A percentile compares a stretch with the other conserved stretches of the same genome.
Conservation (phyloP, 2,888 invertebrate genomes). For the Stomorhina lunata region DNA sequence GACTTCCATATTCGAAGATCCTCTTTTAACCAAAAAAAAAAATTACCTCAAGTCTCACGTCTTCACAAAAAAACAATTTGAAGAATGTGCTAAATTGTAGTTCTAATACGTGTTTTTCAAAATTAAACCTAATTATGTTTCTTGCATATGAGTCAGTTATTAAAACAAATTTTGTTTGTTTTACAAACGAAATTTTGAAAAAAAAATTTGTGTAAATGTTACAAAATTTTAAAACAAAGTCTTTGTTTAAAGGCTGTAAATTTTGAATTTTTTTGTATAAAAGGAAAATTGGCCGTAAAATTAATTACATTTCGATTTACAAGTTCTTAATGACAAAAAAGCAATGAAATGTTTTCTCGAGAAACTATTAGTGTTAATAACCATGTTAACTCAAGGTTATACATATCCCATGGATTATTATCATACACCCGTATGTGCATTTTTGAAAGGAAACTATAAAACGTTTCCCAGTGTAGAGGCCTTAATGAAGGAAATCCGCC, state of each 20-base stretch:
- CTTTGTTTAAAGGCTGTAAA: neutral
- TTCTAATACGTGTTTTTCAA: constrained; percentile 43
- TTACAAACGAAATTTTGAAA: neutral
- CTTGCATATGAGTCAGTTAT: neutral
- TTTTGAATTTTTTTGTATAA: constrained; percentile 29
- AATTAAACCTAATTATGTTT: neutral
- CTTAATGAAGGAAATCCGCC: constrained; percentile 28
- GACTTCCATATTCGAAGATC: no score
- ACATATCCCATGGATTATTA: constrained; percentile 25
- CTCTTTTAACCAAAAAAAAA: neutral
- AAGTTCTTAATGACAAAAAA: neutral
- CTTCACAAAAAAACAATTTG: constrained; percentile 30
- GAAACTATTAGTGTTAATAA: constrained; percentile 14
- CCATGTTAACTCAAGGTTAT: neutral
- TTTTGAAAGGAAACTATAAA: neutral
- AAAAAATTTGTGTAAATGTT: neutral
- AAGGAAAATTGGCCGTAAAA: constrained; percentile 14
- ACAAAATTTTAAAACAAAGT: constrained; percentile 36
- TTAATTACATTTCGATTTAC: neutral
- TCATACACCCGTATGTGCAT: constrained; percentile 31
- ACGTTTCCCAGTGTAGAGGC: constrained; percentile 30
- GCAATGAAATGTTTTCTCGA: constrained; percentile 34
- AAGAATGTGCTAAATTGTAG: constrained; percentile 23
- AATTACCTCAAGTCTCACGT: constrained; percentile 2
- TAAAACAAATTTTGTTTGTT: neutral